A percentile compares a stretch with the other conserved stretches of the same genome.
These are phyloP conservation scores for Synergus umbraculus DNA, from an alignment of 2,888 invertebrate genomes.

Conservation along the genomic window DNA sequence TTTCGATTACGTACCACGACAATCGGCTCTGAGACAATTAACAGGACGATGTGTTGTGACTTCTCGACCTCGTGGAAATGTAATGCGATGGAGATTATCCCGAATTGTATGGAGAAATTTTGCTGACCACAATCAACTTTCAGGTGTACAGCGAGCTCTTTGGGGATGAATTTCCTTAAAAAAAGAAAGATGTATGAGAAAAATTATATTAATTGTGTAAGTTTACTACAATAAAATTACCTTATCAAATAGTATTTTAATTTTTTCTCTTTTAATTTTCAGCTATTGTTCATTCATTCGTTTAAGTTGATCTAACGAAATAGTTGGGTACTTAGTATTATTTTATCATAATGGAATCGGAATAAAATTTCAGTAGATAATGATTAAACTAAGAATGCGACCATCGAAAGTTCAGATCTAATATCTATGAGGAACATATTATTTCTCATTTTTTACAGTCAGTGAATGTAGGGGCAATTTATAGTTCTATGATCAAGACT, in stretches of 20 bases:
- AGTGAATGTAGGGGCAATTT: too few relatives aligned
- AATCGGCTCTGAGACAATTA: slow-evolving; percentile 83
- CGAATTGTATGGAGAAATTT: slow-evolving; percentile 93
- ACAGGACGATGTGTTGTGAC: slow-evolving; percentile 92
- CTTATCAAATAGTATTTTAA: background rate
- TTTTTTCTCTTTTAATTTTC: background rate
- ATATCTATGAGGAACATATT: too few relatives aligned
- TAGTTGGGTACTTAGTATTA: too few relatives aligned
- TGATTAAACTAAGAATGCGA: too few relatives aligned
- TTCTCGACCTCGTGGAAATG: slow-evolving; percentile 89
- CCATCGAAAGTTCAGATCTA: too few relatives aligned
- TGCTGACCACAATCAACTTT: slow-evolving; percentile 95
- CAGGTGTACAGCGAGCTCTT: slow-evolving; percentile 95
- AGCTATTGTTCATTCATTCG: background rate
- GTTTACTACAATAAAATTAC: slow-evolving; percentile 1
- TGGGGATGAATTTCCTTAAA: slow-evolving; percentile 81
- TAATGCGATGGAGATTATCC: slow-evolving; percentile 90
- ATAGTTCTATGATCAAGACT: too few relatives aligned
- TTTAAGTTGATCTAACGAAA: too few relatives aligned
- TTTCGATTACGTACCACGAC: slow-evolving; percentile 86
- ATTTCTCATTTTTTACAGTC: too few relatives aligned
- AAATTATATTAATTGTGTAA: slow-evolving; percentile 2
- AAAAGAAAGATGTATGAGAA: background rate
- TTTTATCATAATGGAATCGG: too few relatives aligned
- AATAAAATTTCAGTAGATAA: too few relatives aligned